Percentiles rank a stretch among this genome's conserved stretches.
Conservation (phyloP, 2,113 vertebrate species). For the Chrysochloris asiatica region DNA sequence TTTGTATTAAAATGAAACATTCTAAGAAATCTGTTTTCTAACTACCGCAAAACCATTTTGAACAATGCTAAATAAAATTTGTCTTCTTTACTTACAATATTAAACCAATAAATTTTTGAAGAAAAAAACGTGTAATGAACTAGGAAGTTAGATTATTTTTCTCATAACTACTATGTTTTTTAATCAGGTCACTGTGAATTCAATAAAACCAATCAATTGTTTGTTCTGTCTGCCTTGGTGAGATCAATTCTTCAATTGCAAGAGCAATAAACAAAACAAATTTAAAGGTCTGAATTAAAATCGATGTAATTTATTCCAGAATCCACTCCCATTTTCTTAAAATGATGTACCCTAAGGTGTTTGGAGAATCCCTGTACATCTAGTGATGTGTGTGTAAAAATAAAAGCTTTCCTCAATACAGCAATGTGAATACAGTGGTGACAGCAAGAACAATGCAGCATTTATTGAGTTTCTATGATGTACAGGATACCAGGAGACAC, state of each 20-base stretch:
- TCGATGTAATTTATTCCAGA: conserved; percentile 68
- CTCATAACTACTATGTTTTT: conserved; percentile 66
- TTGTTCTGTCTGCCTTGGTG: conserved; percentile 54
- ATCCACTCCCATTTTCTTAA: conserved; percentile 50
- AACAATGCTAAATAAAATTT: conserved; percentile 63
- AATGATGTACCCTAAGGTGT: not conserved
- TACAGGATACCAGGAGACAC: not conserved
- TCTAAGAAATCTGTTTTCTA: conserved; percentile 42
- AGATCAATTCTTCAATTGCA: conserved; percentile 72
- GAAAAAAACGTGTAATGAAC: conserved; percentile 68
- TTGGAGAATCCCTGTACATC: conserved; percentile 20
- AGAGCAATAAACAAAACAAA: conserved; percentile 69
- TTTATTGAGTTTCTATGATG: not conserved
- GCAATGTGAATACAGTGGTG: not conserved
- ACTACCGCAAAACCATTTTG: conserved; percentile 48
- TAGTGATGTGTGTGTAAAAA: not conserved
- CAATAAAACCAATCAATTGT: conserved; percentile 72
- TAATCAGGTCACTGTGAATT: conserved; percentile 70
- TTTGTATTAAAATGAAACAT: conserved; percentile 45
- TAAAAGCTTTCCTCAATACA: not conserved
- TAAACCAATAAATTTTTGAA: conserved; percentile 68
- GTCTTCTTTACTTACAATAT: conserved; percentile 59
- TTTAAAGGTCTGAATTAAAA: conserved; percentile 68
- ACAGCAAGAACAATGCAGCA: not conserved
- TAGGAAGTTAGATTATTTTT: conserved; percentile 72